Conservation (phyloP, 2,113 vertebrate species). For the Synodontis membranacea region DNA sequence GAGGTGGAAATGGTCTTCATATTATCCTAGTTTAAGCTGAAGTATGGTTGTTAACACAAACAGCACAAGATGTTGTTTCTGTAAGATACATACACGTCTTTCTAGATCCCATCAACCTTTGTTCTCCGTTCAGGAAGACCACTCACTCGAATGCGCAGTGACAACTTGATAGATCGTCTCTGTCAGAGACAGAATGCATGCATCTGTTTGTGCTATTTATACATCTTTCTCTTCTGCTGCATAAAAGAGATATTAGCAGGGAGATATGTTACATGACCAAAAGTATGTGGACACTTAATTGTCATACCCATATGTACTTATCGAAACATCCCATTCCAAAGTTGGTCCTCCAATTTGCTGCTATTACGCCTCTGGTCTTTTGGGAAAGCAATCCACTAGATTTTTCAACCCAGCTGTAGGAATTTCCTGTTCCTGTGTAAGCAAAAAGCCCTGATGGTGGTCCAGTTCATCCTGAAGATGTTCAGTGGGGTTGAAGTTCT, state of each 20-base stretch:
- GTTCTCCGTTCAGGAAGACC: conserved; percentile 65
- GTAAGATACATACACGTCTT: conserved; percentile 72
- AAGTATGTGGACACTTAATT: neutral
- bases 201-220: conserved; percentile 50
- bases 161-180: conserved; percentile 64
- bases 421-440: neutral
- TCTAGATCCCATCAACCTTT: conserved; percentile 69
- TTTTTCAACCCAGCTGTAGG: neutral
- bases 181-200: conserved; percentile 60
- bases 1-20: conserved; percentile 58
- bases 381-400: neutral
- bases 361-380: neutral
- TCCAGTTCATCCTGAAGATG: neutral
- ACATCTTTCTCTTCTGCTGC: conserved; percentile 62
- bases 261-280: neutral
- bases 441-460: neutral
- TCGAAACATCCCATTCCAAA: neutral
- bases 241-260: conserved; percentile 48
- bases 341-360: neutral
- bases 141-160: conserved; percentile 68
- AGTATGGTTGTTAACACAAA: conserved; percentile 70
- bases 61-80: conserved; percentile 63
- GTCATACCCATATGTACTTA: neutral
- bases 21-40: conserved; percentile 66
- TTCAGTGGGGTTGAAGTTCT: neutral